Evolutionary conservation across 1,140 invertebrate species (phyloP).

Genomic region (Cherax quadricarinatus): DNA sequence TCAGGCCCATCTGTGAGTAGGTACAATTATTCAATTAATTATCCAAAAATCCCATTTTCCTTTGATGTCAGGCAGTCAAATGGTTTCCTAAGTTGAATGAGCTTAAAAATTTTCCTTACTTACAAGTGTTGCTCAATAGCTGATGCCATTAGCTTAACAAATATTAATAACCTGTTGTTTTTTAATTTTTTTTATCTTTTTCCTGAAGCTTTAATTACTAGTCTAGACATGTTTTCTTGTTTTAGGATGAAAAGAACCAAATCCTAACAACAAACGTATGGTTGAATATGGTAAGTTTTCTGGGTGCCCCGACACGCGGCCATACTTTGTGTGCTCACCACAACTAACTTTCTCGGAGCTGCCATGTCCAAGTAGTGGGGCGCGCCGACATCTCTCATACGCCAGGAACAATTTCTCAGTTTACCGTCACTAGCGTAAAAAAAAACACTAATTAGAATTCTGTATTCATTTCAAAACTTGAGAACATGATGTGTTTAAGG

Average conservation of each 20-base stretch:
- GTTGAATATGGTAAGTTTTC: conserved; percentile 80
- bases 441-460: no score
- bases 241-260: conserved; percentile 84
- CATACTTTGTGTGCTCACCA: conserved; percentile 68
- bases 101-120: conserved; percentile 34
- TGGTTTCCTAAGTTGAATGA: conserved; percentile 56
- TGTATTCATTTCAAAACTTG: no score
- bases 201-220: conserved; percentile 71
- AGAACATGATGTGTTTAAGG: no score
- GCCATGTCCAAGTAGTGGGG: conserved; percentile 17
- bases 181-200: conserved; percentile 52
- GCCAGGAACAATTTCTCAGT: no score
- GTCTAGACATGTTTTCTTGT: conserved; percentile 73
- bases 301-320: conserved; percentile 62
- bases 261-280: conserved; percentile 81
- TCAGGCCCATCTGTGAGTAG: conserved; percentile 31
- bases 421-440: no score
- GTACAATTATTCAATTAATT: conserved; percentile 8
- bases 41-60: conserved; percentile 7
- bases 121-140: conserved; percentile 28
- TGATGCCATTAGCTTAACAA: conserved; percentile 48
- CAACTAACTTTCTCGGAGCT: conserved; percentile 61
- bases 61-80: conserved; percentile 29
- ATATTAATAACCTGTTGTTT: conserved; percentile 61
- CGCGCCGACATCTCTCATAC: no score